phyloP scores from a whole-genome alignment of 2,797 vertebrate genomes.

The Typhlichthys subterraneus region DNA sequence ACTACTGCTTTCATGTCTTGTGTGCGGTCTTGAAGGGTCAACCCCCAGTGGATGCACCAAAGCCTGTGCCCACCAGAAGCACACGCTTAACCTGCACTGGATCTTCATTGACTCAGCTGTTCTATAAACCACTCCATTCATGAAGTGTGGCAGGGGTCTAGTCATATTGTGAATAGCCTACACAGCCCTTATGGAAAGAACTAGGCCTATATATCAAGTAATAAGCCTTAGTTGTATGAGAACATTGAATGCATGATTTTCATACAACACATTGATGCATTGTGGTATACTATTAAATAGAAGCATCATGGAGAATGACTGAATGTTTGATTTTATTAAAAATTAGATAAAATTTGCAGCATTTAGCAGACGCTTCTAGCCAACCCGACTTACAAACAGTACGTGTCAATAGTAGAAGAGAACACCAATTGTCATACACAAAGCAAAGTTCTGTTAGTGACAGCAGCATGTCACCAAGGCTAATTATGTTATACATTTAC shows the following conservation, averaged over 20 bases:
- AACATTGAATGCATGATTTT: too few species aligned
- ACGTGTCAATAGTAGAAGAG: too few species aligned
- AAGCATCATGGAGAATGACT: neutral
- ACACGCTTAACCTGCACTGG: slow-evolving; percentile 53
- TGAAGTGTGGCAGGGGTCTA: slow-evolving; percentile 27
- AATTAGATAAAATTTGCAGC: too few species aligned
- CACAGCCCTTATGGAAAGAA: slow-evolving; percentile 19
- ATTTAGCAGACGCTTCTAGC: too few species aligned
- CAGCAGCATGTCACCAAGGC: neutral
- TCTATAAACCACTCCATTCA: slow-evolving; percentile 44
- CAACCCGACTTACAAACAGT: too few species aligned
- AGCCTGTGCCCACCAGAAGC: slow-evolving; percentile 40
- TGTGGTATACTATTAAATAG: neutral
- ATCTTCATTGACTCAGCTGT: slow-evolving; percentile 67
- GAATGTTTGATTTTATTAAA: neutral
- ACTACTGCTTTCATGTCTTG: slow-evolving; percentile 5
- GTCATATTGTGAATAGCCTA: slow-evolving; percentile 34
- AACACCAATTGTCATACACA: too few species aligned
- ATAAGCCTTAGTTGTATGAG: too few species aligned
- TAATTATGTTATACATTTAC: too few species aligned
- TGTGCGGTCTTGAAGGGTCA: slow-evolving; percentile 23
- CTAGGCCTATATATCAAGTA: neutral
- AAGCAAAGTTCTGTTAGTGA: too few species aligned
- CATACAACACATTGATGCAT: neutral
- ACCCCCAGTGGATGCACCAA: slow-evolving; percentile 17